Evolutionary conservation across 1,140 invertebrate species (phyloP).

Genomic region (Rhyzopertha dominica): DNA sequence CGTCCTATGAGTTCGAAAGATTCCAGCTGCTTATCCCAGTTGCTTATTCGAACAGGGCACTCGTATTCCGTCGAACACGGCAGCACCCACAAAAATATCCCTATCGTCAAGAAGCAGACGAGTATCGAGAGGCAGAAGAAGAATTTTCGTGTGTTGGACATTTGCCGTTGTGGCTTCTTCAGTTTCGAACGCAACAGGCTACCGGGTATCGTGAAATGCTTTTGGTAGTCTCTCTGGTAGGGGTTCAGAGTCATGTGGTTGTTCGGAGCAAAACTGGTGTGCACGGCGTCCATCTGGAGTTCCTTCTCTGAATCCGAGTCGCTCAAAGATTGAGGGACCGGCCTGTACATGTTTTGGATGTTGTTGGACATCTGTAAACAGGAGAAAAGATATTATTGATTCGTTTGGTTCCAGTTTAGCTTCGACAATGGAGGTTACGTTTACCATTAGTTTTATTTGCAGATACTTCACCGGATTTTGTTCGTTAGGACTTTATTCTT

Average conservation of each 20-base stretch:
- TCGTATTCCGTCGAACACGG: conserved; percentile 62
- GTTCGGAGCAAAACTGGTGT: conserved; percentile 33
- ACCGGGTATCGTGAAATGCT: conserved; percentile 37
- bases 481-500: too few species aligned
- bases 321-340: conserved; percentile 64
- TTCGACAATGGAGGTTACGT: too few species aligned
- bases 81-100: conserved; percentile 69
- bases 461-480: too few species aligned
- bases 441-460: too few species aligned
- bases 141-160: conserved; percentile 59
- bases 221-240: conserved; percentile 25
- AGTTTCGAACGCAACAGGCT: conserved; percentile 54
- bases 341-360: too few species aligned
- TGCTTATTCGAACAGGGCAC: conserved; percentile 56
- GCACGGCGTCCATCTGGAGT: conserved; percentile 43
- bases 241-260: conserved; percentile 25
- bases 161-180: conserved; percentile 51
- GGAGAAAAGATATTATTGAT: too few species aligned
- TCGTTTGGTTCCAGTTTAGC: too few species aligned
- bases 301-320: conserved; percentile 72
- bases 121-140: conserved; percentile 61
- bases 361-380: too few species aligned
- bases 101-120: conserved; percentile 62
- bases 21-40: conserved; percentile 67
- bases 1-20: conserved; percentile 66